Evolutionary conservation across 2,113 vertebrate species (phyloP).

Genomic region (Murina feae): DNA sequence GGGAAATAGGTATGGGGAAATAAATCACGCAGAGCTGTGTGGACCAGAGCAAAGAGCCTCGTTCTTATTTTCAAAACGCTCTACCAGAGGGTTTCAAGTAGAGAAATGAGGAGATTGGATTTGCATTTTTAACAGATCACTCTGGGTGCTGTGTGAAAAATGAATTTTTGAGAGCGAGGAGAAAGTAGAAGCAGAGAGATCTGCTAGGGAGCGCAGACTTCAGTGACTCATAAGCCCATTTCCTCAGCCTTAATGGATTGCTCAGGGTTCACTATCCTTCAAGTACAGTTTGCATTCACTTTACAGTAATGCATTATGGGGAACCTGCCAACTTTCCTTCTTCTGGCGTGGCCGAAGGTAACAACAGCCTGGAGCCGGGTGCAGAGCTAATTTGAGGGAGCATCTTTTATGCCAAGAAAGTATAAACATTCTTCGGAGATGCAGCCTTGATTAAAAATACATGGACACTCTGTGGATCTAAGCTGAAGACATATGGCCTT

Average conservation of each 20-base stretch:
- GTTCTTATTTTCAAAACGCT: neutral
- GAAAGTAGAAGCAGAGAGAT: neutral
- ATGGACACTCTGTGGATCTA: conserved; percentile 80
- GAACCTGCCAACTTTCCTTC: conserved; percentile 55
- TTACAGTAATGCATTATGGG: conserved; percentile 55
- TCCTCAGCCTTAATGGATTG: conserved; percentile 34
- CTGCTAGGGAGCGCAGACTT: neutral
- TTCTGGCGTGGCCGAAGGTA: conserved; percentile 48
- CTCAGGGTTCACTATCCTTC: neutral
- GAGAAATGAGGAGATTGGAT: neutral
- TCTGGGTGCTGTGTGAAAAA: neutral
- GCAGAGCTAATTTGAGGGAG: conserved; percentile 53
- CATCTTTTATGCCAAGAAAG: conserved; percentile 61
- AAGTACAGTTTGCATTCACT: conserved; percentile 40
- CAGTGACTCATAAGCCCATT: neutral
- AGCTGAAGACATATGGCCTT: conserved; percentile 84
- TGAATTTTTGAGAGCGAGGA: neutral
- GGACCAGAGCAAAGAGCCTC: neutral
- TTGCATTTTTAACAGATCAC: conserved; percentile 1
- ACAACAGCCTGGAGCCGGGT: neutral
- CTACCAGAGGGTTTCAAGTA: neutral
- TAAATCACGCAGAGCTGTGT: neutral
- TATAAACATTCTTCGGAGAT: conserved; percentile 82
- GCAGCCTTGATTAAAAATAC: conserved; percentile 83
- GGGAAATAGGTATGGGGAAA: neutral